Evolutionary conservation across 2,113 vertebrate species (phyloP).

Genomic region (Propithecus coquereli): DNA sequence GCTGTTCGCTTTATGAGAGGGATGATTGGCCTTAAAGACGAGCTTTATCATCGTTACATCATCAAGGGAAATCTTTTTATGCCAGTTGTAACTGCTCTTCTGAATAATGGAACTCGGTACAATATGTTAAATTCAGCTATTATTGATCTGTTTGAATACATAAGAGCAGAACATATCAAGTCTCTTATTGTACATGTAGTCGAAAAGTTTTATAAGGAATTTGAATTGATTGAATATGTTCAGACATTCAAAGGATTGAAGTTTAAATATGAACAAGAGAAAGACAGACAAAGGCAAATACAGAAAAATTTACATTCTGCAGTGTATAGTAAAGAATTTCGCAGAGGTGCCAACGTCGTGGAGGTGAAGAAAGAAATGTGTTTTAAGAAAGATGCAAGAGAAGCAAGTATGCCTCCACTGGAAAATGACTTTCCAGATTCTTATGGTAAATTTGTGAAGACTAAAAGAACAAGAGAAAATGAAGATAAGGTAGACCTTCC

Average conservation of each 20-base stretch:
- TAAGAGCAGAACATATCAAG: constrained; percentile 94
- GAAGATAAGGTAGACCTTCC: constrained; percentile 83
- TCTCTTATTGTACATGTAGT: constrained; percentile 93
- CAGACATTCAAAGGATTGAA: constrained; percentile 97
- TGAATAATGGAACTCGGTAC: constrained; percentile 95
- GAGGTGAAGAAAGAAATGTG: constrained; percentile 89
- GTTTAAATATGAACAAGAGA: constrained; percentile 93
- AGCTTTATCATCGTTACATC: constrained; percentile 95
- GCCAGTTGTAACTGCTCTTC: constrained; percentile 93
- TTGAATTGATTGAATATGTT: constrained; percentile 96
- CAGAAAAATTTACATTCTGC: constrained; percentile 81
- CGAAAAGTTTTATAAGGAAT: constrained; percentile 94
- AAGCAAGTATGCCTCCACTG: constrained; percentile 80
- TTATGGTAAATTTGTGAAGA: constrained; percentile 90
- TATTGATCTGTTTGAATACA: constrained; percentile 96
- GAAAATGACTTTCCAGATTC: constrained; percentile 90
- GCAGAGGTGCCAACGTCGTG: constrained; percentile 81
- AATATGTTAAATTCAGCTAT: constrained; percentile 97
- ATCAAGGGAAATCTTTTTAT: constrained; percentile 96
- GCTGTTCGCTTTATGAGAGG: constrained; percentile 95
- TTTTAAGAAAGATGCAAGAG: constrained; percentile 87
- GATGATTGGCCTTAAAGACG: constrained; percentile 94
- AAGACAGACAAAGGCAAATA: constrained; percentile 87
- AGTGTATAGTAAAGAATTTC: constrained; percentile 79
- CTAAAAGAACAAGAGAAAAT: constrained; percentile 87